Base-by-base conservation (phyloP, 2,888 invertebrate genomes). In the Papilio gigon region DNA sequence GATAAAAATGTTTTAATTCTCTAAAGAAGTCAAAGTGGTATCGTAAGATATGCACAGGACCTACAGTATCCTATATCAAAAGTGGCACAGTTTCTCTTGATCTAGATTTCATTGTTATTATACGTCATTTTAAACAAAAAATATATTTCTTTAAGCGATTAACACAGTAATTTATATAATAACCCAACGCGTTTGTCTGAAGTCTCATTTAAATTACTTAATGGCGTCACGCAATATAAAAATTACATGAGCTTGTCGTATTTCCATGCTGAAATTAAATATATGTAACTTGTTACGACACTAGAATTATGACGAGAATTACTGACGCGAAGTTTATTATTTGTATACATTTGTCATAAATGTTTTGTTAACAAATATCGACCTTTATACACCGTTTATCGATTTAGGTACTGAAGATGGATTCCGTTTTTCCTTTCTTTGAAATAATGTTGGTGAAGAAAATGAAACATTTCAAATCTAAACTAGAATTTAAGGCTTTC, bases 181-280 rank as follows among this genome's bases (percentile, higher is more conserved):
- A 64, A 47, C 9, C 8, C 58, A 56, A 47, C 44, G 30, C 47
- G 58, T 64, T 40, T 25, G 63, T 64, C 25, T 27, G 63, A 59
- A 4, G 59, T 58, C 35, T 22, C n/a, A 44, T 35, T 50, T 44
- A 59, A 58, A 76, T 80, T 78, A 81, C 84, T 81, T 78, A 80
- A 80, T 80, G 71, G 76, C 74, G 79, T 75, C 76, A 81, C 79
- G 82, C 81, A 80, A 76, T 78, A 77, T 81, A 80, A 80, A 80
- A 80, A 81, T 75, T 80, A 81, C 82, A 82, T 78, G 81, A 80
- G 69, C 72, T 80, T 81, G 78, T 81, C 75, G 75, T 73, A 76
- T 74, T 75, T 60, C 17, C 35, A 64, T 59, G 44, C 65, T 63
- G 59, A 50, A 60, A 50, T 66, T 53, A 53, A 37, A 60, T 50